Conservation (phyloP, 1,140 invertebrate genomes). For the Helicoverpa armigera region DNA sequence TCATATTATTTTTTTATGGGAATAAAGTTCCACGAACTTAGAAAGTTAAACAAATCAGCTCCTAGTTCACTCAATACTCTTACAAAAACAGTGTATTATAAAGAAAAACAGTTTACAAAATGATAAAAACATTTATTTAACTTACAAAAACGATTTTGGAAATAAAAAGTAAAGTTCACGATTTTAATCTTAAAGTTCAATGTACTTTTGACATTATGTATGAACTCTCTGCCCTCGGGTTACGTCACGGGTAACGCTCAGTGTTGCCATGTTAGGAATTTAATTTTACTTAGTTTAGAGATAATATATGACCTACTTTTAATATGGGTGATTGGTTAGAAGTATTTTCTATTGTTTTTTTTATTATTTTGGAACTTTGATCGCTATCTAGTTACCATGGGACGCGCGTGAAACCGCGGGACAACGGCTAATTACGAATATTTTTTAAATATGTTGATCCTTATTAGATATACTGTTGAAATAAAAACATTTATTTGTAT, state of each 20-base stretch:
- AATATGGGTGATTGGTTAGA: neutral
- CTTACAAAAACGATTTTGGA: neutral
- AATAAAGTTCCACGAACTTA: too few relatives aligned
- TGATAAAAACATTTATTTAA: neutral
- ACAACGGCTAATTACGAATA: too few relatives aligned
- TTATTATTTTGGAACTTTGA: neutral
- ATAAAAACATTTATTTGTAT: too few relatives aligned
- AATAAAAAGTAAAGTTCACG: neutral
- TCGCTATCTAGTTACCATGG: too few relatives aligned
- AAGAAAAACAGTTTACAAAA: too few relatives aligned
- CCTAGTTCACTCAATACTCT: too few relatives aligned
- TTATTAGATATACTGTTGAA: too few relatives aligned
- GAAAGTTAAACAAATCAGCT: too few relatives aligned
- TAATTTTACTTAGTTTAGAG: neutral
- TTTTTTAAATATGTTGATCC: too few relatives aligned
- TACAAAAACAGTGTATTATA: too few relatives aligned
- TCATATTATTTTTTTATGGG: too few relatives aligned
- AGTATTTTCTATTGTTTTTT: neutral
- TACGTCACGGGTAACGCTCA: neutral
- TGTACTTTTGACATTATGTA: slow-evolving; percentile 15
- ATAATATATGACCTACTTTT: neutral
- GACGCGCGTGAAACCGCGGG: too few relatives aligned
- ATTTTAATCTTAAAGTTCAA: neutral
- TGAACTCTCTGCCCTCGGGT: neutral
- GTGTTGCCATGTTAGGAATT: slow-evolving; percentile 10